phyloP scores from a whole-genome alignment of 2,888 invertebrate species.

The Metallyticus violacea region DNA sequence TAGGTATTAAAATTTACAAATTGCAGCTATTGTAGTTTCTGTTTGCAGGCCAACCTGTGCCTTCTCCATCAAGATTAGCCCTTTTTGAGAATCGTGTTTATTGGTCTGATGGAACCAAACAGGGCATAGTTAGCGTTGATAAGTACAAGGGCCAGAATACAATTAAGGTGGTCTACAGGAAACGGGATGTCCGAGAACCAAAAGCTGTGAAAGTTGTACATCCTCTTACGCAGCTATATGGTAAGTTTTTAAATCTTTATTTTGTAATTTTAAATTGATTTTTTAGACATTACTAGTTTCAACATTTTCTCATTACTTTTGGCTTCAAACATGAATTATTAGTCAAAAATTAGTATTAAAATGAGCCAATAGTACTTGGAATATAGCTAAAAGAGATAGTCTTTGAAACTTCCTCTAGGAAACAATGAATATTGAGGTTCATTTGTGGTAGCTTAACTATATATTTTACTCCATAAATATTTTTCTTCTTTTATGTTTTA shows the following conservation, averaged over 20 bases:
- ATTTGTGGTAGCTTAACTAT: too few relatives aligned
- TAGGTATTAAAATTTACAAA: not conserved
- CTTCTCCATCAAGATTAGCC: conserved; percentile 78
- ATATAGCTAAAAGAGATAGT: too few relatives aligned
- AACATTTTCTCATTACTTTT: too few relatives aligned
- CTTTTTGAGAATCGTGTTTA: conserved; percentile 83
- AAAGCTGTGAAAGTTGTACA: conserved; percentile 82
- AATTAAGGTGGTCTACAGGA: conserved; percentile 76
- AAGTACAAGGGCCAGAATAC: conserved; percentile 78
- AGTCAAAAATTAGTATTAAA: too few relatives aligned
- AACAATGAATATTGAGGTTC: too few relatives aligned
- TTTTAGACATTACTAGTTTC: too few relatives aligned
- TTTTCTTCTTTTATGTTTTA: too few relatives aligned
- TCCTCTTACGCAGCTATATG: conserved; percentile 69
- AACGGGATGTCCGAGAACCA: conserved; percentile 76
- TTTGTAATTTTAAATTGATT: not conserved
- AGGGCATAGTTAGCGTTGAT: conserved; percentile 82
- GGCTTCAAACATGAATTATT: too few relatives aligned
- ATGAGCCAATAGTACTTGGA: too few relatives aligned
- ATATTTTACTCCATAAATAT: too few relatives aligned
- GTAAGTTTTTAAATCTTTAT: conserved; percentile 41
- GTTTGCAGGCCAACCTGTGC: conserved; percentile 66
- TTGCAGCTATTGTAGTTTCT: not conserved
- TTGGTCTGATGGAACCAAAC: conserved; percentile 90
- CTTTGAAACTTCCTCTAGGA: too few relatives aligned